Base-by-base conservation (phyloP, 2,113 vertebrate species). In the Mesitornis unicolor region DNA sequence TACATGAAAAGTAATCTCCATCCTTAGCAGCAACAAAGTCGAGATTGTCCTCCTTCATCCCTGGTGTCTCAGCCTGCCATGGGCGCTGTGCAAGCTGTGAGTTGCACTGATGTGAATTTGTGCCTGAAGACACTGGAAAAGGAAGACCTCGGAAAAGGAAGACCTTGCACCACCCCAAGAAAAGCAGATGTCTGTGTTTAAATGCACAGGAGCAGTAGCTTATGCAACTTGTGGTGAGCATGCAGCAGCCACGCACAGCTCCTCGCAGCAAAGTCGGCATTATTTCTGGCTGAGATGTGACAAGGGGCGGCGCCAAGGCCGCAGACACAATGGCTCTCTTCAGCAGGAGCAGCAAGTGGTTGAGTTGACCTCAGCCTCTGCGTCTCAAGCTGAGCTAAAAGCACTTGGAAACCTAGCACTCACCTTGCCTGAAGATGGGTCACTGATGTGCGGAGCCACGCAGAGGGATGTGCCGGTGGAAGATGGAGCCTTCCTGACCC, bases 1-100 rank as follows among this genome's bases (percentile, higher is more conserved):
- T 57, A 92, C 61, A 68, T 95, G 68, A 93, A 94, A 93, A 90
- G 64, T 82, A 76, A 96, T 96, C 83, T 89, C 38, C 73, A 79
- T 84, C 70, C 90, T 79, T 77, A 96, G 73, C 92, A 94, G 63
- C 84, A 92, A 74, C 59, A 85, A 93, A 95, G 64, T 94, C 79
- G 89, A 90, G 84, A 71, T 73, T 90, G 92, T 56, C 65, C 94
- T 96, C 61, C 59, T 56, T 87, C 82, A 70, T 33, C 83, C 89
- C 59, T 8, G 9, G 28, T 43, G 77, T 84, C 84, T 68, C 81
- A 79, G 82, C 82, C 73, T 89, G 70, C 89, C 8, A 2, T 9
- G 76, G 83, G 45, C 1, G 3, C 87, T 63, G 84, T 68, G 74
- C 3, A 35, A 29, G 68, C 83, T 7, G 0, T 28, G 89, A 76